Evolutionary conservation across 2,888 invertebrate species (phyloP), one percentile per base, ranked within the genome.

Genomic region (Heliconius hortense): DNA sequence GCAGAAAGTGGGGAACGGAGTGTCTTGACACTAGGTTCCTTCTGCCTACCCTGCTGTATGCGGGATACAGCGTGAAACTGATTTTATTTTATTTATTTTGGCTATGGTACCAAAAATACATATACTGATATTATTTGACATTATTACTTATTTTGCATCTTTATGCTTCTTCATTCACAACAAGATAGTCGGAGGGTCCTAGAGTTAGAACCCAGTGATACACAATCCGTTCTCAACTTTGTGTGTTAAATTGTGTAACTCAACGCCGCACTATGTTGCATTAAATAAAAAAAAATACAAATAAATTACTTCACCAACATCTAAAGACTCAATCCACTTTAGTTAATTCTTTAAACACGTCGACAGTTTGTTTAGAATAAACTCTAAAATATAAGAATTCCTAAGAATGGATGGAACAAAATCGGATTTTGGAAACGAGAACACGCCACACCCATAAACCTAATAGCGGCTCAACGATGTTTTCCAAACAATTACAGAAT

Each of bases 401-500:
- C 15, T 35, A 35, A 56, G 7, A 56, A 69, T 56, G 10, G 3
- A 62, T 18, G 48, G 28, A 63, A 67, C 64, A 56, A 67, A 75
- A 78, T 73, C 64, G 72, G 18, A 66, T 66, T 66, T 24, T 66
- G 66, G 73, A 68, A 75, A 72, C 48, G 62, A 53, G 56, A 73
- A 76, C 74, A 76, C 72, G 69, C 74, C 72, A 69, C 77, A 74
- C 77, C 78, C 76, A 74, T 75, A 76, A 67, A 76, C 74, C 64
- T 72, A 59, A 69, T 74, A 66, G 39, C 66, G 74, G 68, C 78
- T 74, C 43, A 76, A 76, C 76, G 78, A 78, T 78, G 79, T 77
- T 79, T 89, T 85, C 84, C 83, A 83, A 85, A 86, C 90, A 90
- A 92, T 93, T 93, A 92, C 88, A 89, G 88, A 89, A 90, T 92